A percentile compares a stretch with the other conserved stretches of the same genome.
These are phyloP conservation scores for Perccottus glenii DNA, from an alignment of 2,113 vertebrate species.

Conservation along the genomic window DNA sequence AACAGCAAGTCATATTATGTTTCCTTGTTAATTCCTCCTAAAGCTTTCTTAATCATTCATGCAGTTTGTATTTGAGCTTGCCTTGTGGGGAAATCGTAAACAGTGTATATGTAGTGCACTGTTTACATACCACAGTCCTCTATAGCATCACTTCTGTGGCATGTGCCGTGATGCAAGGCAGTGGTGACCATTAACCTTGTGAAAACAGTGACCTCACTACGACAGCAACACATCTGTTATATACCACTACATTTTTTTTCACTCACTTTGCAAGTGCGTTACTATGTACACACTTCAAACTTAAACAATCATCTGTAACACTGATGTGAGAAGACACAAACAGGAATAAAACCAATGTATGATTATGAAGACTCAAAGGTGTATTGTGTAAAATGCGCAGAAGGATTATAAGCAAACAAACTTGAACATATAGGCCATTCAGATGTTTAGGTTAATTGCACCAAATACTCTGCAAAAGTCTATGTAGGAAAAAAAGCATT, in stretches of 20 bases:
- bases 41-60: not conserved
- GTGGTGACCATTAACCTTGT: slow-evolving; percentile 42
- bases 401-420: not conserved
- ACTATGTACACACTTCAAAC: slow-evolving; percentile 2
- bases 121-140: not conserved
- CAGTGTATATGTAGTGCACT: not conserved
- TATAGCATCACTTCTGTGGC: slow-evolving; percentile 19
- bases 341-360: slow-evolving; percentile 7
- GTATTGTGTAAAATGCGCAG: not conserved
- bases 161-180: slow-evolving; percentile 39
- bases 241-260: not conserved
- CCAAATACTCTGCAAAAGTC: too few relatives aligned
- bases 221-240: slow-evolving; percentile 28
- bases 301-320: slow-evolving; percentile 13
- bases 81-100: not conserved
- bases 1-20: not conserved
- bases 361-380: not conserved
- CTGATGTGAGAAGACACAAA: slow-evolving; percentile 6
- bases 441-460: too few relatives aligned
- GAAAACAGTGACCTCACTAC: slow-evolving; percentile 40
- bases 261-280: not conserved
- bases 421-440: too few relatives aligned
- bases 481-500: too few relatives aligned
- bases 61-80: not conserved
- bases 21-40: too few relatives aligned